A percentile compares a stretch with the other conserved stretches of the same genome.
Conservation (phyloP, 2,797 vertebrate genomes). For the Benthosema pterotum region DNA sequence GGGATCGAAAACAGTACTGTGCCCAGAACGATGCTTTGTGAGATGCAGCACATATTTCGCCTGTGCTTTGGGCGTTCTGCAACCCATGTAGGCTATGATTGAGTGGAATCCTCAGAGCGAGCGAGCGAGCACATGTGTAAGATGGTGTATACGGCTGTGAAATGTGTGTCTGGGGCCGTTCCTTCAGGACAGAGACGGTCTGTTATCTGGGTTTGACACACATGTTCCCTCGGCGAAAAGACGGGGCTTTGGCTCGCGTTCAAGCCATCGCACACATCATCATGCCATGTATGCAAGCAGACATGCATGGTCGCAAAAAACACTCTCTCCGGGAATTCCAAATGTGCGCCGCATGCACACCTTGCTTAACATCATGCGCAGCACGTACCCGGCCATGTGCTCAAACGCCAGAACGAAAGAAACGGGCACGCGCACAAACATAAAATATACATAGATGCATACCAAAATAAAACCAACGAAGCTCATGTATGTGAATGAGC, state of each 20-base stretch:
- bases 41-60: no score
- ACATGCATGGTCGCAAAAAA: no score
- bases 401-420: neutral
- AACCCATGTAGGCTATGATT: no score
- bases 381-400: neutral
- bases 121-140: no score
- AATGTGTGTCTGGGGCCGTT: conserved; percentile 35
- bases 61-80: no score
- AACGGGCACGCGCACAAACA: neutral
- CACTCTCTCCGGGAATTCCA: neutral
- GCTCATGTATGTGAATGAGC: neutral
- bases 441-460: neutral
- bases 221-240: conserved; percentile 17
- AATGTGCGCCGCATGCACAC: neutral
- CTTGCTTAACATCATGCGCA: neutral
- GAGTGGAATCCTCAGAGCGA: no score
- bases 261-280: neutral
- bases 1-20: no score
- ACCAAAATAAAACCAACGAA: conserved; percentile 21
- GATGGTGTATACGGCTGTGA: neutral
- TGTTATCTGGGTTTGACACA: conserved; percentile 55
- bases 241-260: conserved; percentile 5
- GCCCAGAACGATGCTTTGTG: no score
- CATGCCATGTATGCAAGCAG: no score
- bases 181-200: conserved; percentile 29